Percentiles rank a stretch among this genome's conserved stretches.
Conservation (phyloP, 2,888 invertebrate species). For the Gymnocheta viridis region DNA sequence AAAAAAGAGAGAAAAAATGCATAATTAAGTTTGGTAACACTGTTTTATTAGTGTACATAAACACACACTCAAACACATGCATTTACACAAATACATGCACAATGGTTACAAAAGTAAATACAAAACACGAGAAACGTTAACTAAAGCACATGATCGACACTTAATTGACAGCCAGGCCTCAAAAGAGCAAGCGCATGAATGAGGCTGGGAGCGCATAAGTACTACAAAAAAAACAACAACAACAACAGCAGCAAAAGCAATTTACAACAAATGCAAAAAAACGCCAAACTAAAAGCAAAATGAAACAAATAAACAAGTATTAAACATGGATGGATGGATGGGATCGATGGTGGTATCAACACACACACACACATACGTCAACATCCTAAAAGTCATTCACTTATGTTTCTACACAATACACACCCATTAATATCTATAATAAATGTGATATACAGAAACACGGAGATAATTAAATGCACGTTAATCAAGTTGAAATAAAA, state of each 20-base stretch:
- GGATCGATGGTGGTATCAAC: constrained; percentile 18
- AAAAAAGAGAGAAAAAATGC: not conserved
- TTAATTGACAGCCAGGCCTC: constrained; percentile 61
- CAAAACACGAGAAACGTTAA: constrained; percentile 45
- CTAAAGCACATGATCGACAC: constrained; percentile 55
- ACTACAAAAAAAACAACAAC: constrained; percentile 37
- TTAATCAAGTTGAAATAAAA: constrained; percentile 67
- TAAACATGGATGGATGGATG: constrained; percentile 39
- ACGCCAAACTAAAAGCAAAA: constrained; percentile 19
- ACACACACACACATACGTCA: not conserved
- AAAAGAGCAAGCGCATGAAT: constrained; percentile 62
- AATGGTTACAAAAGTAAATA: constrained; percentile 5
- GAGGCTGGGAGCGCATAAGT: constrained; percentile 67
- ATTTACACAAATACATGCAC: not conserved
- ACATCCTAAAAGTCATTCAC: constrained; percentile 38
- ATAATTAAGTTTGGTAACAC: constrained; percentile 1
- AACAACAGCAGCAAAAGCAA: not conserved
- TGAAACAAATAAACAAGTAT: constrained; percentile 41
- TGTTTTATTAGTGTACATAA: not conserved
- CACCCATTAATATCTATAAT: constrained; percentile 10
- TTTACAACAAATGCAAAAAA: constrained; percentile 1
- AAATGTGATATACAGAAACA: constrained; percentile 46
- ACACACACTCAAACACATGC: not conserved
- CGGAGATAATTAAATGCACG: constrained; percentile 68
- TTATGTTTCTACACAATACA: not conserved